phyloP scores from a whole-genome alignment of 2,888 invertebrate species.

The Brenthis daphne region DNA sequence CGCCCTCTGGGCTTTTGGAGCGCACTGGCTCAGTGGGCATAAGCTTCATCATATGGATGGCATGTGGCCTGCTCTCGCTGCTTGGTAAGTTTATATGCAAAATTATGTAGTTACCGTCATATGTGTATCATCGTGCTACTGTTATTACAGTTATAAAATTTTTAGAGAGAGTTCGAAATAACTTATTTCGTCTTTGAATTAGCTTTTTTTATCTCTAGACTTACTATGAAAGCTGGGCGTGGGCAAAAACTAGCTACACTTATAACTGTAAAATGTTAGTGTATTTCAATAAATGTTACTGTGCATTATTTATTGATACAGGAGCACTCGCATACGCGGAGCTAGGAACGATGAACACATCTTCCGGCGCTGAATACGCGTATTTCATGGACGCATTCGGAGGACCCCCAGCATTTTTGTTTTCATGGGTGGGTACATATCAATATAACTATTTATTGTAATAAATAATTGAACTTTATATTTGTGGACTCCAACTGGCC shows the following conservation, averaged over 20 bases:
- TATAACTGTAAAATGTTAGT: background rate
- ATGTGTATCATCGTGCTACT: too few species aligned
- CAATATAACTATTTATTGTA: too few species aligned
- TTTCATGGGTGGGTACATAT: slow-evolving; percentile 94
- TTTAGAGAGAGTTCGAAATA: too few species aligned
- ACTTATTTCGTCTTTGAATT: too few species aligned
- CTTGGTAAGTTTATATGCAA: slow-evolving; percentile 83
- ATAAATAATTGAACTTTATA: too few species aligned
- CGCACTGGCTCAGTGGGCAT: slow-evolving; percentile 96
- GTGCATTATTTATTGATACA: slow-evolving; percentile 53
- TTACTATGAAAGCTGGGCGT: too few species aligned
- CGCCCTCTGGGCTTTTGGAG: slow-evolving; percentile 96
- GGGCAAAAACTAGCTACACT: too few species aligned
- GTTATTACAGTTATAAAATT: too few species aligned
- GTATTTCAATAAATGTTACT: background rate
- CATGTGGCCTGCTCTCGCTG: slow-evolving; percentile 95
- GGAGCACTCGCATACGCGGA: slow-evolving; percentile 97
- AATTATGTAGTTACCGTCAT: too few species aligned
- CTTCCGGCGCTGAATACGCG: slow-evolving; percentile 97
- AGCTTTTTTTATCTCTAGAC: too few species aligned
- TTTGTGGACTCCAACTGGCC: too few species aligned
- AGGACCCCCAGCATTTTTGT: slow-evolving; percentile 94
- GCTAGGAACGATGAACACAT: slow-evolving; percentile 97
- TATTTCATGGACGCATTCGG: slow-evolving; percentile 98
- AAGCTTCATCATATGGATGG: slow-evolving; percentile 97